Percentiles rank a stretch among this genome's conserved stretches.
phyloP scores from a whole-genome alignment of 2,888 invertebrate genomes.

The Bursaphelenchus okinawaensis region DNA sequence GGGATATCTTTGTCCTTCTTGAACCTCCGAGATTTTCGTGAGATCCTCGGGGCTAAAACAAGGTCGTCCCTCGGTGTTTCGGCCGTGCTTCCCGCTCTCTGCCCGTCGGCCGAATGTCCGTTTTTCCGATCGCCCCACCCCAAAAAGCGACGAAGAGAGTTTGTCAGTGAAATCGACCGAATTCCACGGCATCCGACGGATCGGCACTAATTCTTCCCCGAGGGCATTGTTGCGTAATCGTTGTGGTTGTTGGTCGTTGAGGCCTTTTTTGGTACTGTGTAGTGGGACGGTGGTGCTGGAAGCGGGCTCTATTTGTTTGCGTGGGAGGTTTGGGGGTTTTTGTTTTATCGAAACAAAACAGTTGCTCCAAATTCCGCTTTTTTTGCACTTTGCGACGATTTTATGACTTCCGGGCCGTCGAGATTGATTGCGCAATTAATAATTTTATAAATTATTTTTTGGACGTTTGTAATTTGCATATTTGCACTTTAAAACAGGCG shows the following conservation, averaged over 20 bases:
- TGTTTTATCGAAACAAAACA: neutral
- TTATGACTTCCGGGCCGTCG: neutral
- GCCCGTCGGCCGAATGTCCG: neutral
- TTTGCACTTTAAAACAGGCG: neutral
- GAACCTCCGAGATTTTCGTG: neutral
- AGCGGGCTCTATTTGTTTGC: neutral
- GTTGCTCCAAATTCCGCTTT: neutral
- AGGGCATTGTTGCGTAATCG: too few species aligned
- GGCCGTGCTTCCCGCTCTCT: neutral
- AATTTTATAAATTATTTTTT: neutral
- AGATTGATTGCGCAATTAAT: neutral
- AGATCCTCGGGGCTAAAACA: neutral
- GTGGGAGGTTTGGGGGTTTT: neutral
- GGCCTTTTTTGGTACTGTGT: neutral
- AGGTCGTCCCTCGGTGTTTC: neutral
- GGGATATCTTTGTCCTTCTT: neutral
- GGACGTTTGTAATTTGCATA: neutral
- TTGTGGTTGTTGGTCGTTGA: too few species aligned
- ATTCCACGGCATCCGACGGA: too few species aligned
- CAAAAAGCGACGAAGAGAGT: neutral
- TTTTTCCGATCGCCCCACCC: neutral
- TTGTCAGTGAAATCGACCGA: too few species aligned
- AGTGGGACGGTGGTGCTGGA: neutral
- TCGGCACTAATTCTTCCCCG: too few species aligned
- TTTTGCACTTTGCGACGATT: neutral